Evolutionary conservation across 2,888 invertebrate genomes (phyloP), one percentile per base, ranked within the genome.

Genomic region (Nasonovia ribisnigri): DNA sequence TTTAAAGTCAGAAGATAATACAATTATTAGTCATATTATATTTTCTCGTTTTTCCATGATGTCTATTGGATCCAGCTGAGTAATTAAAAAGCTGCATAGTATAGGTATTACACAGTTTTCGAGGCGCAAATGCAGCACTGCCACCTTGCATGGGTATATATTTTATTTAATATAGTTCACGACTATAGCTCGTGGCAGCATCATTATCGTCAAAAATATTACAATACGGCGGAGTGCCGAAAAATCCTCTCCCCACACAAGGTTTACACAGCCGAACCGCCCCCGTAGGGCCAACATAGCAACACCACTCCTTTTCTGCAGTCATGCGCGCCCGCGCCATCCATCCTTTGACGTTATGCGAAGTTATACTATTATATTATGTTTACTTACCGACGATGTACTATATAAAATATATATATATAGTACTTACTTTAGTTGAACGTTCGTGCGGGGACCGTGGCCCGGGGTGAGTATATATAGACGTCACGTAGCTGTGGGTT

Each of bases 111-210:
- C n/a, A 54, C 54, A 54, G 54, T 20, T 67, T 4, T 67, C n/a
- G n/a, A 67, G 67, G 11, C n/a, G n/a, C 13, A n/a, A 67, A 67
- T n/a, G 5, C 3, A 67, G 54, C 54, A 54, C 54, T 24, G 6
- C 54, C 54, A 5, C 20, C 20, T 54, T 54, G n/a, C n/a, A n/a
- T n/a, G 13, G 13, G 67, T 67, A n/a, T 60, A 60, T 54, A 24
- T 54, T 54, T 60, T 60, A 60, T 60, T 67, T 67, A n/a, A 67
- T 67, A n/a, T n/a, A 67, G 67, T 67, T n/a, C 67, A 67, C 67
- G 1, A 4, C 67, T n/a, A n/a, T n/a, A 4, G n/a, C 67, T n/a
- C 13, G 67, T 67, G n/a, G n/a, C 67, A n/a, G n/a, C 67, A 67
- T 67, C n/a, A n/a, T 67, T n/a, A n/a, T 67, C 67, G n/a, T n/a